Evolutionary conservation across 2,113 vertebrate genomes (phyloP).

Genomic region (Bolborhynchus lineola): DNA sequence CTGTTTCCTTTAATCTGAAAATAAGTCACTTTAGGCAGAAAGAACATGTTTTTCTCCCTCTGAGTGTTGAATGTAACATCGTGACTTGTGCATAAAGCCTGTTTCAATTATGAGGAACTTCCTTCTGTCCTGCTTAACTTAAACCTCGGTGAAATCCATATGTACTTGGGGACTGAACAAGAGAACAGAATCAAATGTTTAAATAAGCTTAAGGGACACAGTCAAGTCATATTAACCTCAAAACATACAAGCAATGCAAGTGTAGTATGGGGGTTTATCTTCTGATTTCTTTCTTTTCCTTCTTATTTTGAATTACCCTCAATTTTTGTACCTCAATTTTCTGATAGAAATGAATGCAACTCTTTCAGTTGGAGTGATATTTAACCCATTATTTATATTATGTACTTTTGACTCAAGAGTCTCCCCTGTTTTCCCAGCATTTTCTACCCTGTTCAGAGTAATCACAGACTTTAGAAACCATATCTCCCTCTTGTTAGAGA

Average conservation of each 20-base stretch:
- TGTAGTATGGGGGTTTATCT: neutral
- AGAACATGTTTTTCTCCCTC: neutral
- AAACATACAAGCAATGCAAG: neutral
- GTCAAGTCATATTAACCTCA: conserved; percentile 23
- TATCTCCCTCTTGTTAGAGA: neutral
- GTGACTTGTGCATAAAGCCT: neutral
- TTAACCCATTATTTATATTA: neutral
- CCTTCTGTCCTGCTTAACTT: conserved; percentile 10
- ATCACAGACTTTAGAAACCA: neutral
- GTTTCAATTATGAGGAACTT: conserved; percentile 15
- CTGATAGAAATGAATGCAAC: neutral
- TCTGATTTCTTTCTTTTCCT: neutral
- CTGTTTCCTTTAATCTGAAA: conserved; percentile 28
- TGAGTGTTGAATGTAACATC: neutral
- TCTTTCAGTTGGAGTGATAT: neutral
- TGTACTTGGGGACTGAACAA: neutral
- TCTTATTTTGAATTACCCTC: neutral
- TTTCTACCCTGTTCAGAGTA: neutral
- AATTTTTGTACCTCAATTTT: neutral
- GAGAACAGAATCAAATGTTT: conserved; percentile 41
- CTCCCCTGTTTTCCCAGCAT: neutral
- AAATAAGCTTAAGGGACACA: conserved; percentile 35
- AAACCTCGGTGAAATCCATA: conserved; percentile 24
- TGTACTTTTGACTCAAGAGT: neutral
- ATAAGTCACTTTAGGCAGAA: conserved; percentile 3